These are phyloP conservation scores for Chymomyza caudatula DNA, from an alignment of 2,888 invertebrate species.

Conservation along the genomic window DNA sequence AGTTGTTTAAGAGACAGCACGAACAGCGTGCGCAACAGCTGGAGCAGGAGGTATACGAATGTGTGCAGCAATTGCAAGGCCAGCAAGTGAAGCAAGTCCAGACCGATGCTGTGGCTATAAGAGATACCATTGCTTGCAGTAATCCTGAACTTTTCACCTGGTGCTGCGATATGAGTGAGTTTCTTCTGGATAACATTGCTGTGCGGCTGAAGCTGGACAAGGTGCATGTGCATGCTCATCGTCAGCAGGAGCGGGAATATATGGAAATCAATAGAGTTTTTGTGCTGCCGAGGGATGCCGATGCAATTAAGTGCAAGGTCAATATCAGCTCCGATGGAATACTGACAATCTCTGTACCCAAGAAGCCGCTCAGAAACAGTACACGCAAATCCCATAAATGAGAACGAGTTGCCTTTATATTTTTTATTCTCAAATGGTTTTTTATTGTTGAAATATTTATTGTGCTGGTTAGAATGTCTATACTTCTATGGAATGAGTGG, in stretches of 20 bases:
- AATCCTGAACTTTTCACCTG: conserved; percentile 8
- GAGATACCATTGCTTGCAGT: not conserved
- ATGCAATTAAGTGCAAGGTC: not conserved
- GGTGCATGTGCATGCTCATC: conserved; percentile 14
- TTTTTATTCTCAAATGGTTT: too few species aligned
- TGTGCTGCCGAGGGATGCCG: conserved; percentile 24
- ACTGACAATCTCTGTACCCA: conserved; percentile 13
- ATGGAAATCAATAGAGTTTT: conserved; percentile 1
- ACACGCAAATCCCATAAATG: too few species aligned
- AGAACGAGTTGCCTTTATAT: not conserved
- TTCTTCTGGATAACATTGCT: conserved; percentile 14
- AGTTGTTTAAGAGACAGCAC: conserved; percentile 6
- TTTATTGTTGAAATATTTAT: not conserved
- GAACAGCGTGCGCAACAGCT: conserved; percentile 11
- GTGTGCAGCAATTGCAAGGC: not conserved
- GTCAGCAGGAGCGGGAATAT: not conserved
- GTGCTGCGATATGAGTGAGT: conserved; percentile 28
- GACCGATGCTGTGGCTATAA: too few species aligned
- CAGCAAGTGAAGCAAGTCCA: not conserved
- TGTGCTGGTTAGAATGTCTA: not conserved
- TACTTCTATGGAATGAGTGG: not conserved
- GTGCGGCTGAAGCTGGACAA: conserved; percentile 3
- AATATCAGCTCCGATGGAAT: conserved; percentile 12
- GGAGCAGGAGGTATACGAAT: conserved; percentile 24
- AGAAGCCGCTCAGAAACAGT: not conserved